Base-by-base conservation (phyloP, 2,797 vertebrate species). In the Tenualosa thibaudeaui region DNA sequence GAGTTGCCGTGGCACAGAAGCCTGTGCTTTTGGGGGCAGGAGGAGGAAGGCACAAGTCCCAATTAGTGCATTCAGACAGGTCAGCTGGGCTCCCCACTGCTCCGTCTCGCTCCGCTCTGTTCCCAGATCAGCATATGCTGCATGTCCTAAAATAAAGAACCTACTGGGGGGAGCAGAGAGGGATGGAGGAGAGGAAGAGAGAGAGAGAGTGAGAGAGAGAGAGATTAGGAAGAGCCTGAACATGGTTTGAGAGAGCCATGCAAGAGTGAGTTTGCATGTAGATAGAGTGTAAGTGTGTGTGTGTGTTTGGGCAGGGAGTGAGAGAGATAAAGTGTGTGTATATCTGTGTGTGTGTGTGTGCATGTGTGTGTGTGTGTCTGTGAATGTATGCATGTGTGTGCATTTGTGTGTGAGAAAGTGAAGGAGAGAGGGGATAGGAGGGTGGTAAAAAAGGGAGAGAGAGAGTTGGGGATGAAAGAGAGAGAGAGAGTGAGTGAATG, bases 11-110 rank as follows among this genome's bases (percentile, higher is more conserved):
- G 92, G 89, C 87, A 89, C 91, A 93, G 93, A 92, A 93, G 91
- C 71, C 91, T 88, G 92, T 89, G 89, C 89, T 93, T 90, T 92
- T 93, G 91, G 92, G 93, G 86, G 86, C 88, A 75, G 75, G 85
- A 84, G 82, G 54, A 84, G 85, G 89, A 86, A 90, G 60, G 88
- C 89, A 91, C 88, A 90, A 84, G 0, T 89, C 88, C 94, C 93
- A 93, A 90, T 90, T 89, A 90, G 87, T 56, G 0, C 86, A 87
- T 89, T 89, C 86, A 85, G 88, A 86, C 89, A 86, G 93, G 93
- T 94, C 92, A 92, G 90, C 86, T 83, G 85, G 81, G 86, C 88
- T 84, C 81, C 87, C 84, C 88, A 82, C 81, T 85, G 75, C 86
- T 65, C 82, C 86, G 87, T 82, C 58, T 85, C 24, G 83, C 68